These are phyloP conservation scores for Adelphocoris suturalis DNA, from an alignment of 2,888 invertebrate genomes.

Conservation along the genomic window DNA sequence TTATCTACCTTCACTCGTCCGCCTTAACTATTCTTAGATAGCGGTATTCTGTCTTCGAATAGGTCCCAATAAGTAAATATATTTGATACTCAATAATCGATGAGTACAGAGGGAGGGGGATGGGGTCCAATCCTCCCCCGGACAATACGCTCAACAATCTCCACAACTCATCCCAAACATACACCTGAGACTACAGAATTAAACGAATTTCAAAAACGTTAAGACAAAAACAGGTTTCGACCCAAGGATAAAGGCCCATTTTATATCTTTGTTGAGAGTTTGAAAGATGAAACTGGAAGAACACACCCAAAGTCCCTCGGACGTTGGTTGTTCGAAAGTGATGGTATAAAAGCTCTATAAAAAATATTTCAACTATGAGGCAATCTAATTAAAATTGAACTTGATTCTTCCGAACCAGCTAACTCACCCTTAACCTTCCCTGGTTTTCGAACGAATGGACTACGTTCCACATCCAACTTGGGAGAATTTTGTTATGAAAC, in stretches of 20 bases:
- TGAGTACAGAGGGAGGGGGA: background rate
- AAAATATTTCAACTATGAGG: background rate
- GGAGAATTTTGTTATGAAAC: too few species aligned
- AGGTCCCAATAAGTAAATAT: background rate
- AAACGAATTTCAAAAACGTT: background rate
- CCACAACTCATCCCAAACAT: too few species aligned
- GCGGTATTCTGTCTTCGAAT: background rate
- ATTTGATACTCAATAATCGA: slow-evolving; percentile 21
- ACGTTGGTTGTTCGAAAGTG: background rate
- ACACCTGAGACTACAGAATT: too few species aligned
- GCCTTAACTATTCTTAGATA: background rate
- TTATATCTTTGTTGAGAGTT: too few species aligned
- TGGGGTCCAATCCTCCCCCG: background rate
- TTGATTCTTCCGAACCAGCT: background rate
- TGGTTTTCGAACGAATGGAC: slow-evolving; percentile 1
- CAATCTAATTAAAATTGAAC: slow-evolving; percentile 3
- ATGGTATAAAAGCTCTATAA: background rate
- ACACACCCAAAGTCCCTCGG: background rate
- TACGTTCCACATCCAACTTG: too few species aligned
- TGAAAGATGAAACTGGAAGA: background rate
- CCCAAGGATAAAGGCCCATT: background rate
- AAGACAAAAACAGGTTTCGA: background rate
- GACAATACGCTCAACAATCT: background rate
- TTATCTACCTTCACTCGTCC: background rate
- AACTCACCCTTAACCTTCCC: slow-evolving; percentile 2